phyloP scores from a whole-genome alignment of 2,888 invertebrate species.

The Eucriotettix oculatus region DNA sequence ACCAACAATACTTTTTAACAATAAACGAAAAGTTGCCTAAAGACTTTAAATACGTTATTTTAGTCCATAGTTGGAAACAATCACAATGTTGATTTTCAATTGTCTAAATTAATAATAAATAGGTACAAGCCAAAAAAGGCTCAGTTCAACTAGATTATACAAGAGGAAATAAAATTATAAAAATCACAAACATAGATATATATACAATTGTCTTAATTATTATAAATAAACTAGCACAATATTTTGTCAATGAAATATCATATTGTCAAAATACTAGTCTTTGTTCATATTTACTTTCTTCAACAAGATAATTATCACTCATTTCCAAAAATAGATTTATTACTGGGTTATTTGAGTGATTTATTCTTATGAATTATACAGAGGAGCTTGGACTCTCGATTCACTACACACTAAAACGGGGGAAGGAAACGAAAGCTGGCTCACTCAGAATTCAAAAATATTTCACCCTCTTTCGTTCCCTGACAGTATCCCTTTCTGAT shows the following conservation, averaged over 20 bases:
- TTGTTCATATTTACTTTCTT: constrained; percentile 3
- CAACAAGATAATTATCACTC: constrained; percentile 4
- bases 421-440: constrained; percentile 1
- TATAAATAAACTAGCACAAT: not conserved
- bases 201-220: not conserved
- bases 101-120: constrained; percentile 3
- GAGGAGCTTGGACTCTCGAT: not conserved
- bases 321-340: constrained; percentile 8
- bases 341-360: constrained; percentile 1
- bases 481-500: not conserved
- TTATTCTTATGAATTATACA: not conserved
- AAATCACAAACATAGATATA: not conserved
- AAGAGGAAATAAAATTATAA: constrained; percentile 3
- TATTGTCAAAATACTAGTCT: constrained; percentile 11
- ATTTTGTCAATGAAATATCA: constrained; percentile 4
- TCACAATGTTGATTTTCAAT: not conserved
- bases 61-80: not conserved
- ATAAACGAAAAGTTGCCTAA: not conserved
- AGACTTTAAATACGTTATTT: not conserved
- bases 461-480: constrained; percentile 2
- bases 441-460: constrained; percentile 3
- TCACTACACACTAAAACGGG: not conserved
- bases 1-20: not conserved
- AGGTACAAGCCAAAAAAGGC: not conserved
- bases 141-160: constrained; percentile 4